Conservation (phyloP, 2,113 vertebrate genomes). For the Mormoops blainvillei region DNA sequence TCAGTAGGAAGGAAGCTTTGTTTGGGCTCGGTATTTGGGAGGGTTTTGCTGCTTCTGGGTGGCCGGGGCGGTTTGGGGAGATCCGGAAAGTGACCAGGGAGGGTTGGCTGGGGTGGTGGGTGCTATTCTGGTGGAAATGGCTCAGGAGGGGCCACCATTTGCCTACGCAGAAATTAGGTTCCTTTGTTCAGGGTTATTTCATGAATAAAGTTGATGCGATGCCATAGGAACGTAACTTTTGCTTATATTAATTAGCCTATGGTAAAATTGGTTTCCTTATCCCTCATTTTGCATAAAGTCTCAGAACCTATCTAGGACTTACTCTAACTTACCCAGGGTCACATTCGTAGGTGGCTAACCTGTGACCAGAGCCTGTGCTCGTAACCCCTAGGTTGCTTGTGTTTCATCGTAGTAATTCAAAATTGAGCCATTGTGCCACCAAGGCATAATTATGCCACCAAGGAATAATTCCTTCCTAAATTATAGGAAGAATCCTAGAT, state of each 20-base stretch:
- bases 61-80: neutral
- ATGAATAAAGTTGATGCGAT: neutral
- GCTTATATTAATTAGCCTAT: neutral
- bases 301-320: neutral
- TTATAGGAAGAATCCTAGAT: neutral
- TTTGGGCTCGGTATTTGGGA: fast-evolving
- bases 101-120: fast-evolving
- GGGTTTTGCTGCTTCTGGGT: neutral
- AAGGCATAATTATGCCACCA: neutral
- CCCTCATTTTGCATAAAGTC: neutral
- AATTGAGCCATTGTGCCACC: neutral
- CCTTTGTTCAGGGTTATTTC: neutral
- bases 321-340: neutral
- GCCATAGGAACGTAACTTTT: neutral
- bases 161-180: neutral
- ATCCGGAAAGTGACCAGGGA: no score
- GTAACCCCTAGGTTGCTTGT: neutral
- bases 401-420: neutral
- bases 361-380: neutral
- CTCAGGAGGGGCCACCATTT: no score
- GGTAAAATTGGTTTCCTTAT: neutral
- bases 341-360: neutral
- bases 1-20: neutral
- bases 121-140: no score
- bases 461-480: no score